A percentile compares a stretch with the other conserved stretches of the same genome.
Evolutionary conservation across 1,140 invertebrate genomes (phyloP).

Genomic region (Mylabris phalerata): DNA sequence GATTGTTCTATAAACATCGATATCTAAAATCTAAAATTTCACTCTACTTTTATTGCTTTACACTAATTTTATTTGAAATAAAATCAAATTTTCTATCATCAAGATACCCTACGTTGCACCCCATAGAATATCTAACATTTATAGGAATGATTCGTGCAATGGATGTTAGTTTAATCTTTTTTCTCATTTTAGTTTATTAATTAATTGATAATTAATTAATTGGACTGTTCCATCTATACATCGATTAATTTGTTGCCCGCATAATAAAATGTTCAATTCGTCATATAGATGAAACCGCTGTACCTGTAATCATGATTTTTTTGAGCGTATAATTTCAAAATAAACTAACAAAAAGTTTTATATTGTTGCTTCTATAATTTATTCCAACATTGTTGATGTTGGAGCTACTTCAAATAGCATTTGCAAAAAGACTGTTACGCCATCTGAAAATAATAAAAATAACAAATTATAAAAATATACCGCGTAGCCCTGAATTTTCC

Average conservation of each 20-base stretch:
- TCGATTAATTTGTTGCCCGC: background rate
- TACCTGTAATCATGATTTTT: constrained; percentile 17
- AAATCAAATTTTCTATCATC: background rate
- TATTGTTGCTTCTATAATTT: constrained; percentile 3
- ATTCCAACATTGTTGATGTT: constrained; percentile 62
- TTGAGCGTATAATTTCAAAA: background rate
- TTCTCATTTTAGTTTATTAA: no score
- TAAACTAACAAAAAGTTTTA: background rate
- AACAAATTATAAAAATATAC: no score
- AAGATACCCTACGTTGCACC: constrained; percentile 19
- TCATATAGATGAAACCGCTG: constrained; percentile 11
- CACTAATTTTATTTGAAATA: constrained; percentile 16
- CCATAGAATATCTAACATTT: constrained; percentile 14
- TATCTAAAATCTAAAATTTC: constrained; percentile 1
- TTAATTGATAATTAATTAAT: background rate
- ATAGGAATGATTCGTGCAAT: constrained; percentile 24
- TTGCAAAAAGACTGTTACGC: constrained; percentile 83
- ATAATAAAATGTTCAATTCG: background rate
- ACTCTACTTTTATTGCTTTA: constrained; percentile 12
- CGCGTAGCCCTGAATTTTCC: no score
- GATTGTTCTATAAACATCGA: background rate
- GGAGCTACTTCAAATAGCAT: constrained; percentile 86
- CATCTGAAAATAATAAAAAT: constrained; percentile 58
- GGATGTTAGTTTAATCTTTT: constrained; percentile 5
- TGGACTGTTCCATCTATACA: constrained; percentile 8